Base-by-base conservation (phyloP, 2,113 vertebrate species). In the Trochalopteron elliotii region DNA sequence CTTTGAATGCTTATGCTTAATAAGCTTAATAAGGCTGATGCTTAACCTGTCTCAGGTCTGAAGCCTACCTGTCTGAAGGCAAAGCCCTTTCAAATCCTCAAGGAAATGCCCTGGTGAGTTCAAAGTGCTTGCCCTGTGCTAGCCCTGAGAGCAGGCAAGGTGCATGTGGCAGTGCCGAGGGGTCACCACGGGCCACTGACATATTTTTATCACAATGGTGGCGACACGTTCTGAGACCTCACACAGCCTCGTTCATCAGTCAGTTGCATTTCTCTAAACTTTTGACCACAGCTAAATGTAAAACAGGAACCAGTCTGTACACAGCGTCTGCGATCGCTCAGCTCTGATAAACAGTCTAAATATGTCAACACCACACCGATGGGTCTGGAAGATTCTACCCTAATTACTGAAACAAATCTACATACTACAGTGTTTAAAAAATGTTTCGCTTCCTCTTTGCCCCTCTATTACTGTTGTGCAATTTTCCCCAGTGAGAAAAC, bases 291-390 rank as follows among this genome's bases (percentile, higher is more conserved):
- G 92, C 70, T 89, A 57, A 88, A 89, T 91, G 81, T 74, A 94
- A 95, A 97, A 97, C 95, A 97, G 97, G 98, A 98, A 97, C 69
- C 93, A 68, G 92, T 92, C 96, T 91, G 96, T 74, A 77, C 16
- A 25, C 82, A 92, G 83, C 5, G 77, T 96, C 92, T 97, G 89
- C 15, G 14, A 97, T 96, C 44, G 1, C 79, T 96, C 83, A 68
- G 87, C 93, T 96, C 93, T 97, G 87, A 87, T 96, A 95, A 97
- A 96, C 82, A 96, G 85, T 76, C 94, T 96, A 90, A 97, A 94
- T 91, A 71, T 95, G 94, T 88, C 92, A 93, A 71, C 74, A 81
- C 1, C 4, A 93, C 79, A 95, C 10, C 0, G 12, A 1, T 1
- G 11, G 76, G 78, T 90, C 89, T 94, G 68, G 94, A 97, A 96